These are phyloP conservation scores for Notocelia uddmanniana DNA, from an alignment of 2,888 invertebrate species.

Conservation along the genomic window DNA sequence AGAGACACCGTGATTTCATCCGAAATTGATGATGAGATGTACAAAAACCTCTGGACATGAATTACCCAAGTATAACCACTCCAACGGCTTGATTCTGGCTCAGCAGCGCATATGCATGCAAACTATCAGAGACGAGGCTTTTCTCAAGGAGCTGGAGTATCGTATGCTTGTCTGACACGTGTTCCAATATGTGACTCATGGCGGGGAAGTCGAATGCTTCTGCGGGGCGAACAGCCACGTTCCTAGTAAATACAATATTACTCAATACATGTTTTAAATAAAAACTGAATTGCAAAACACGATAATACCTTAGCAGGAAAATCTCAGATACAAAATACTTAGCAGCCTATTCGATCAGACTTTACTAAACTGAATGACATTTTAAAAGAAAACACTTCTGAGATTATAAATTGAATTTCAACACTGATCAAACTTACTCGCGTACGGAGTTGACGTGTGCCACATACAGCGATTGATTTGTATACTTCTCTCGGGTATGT, in stretches of 20 bases:
- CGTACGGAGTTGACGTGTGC: constrained; percentile 77
- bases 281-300: neutral
- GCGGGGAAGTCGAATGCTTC: constrained; percentile 63
- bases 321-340: neutral
- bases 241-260: constrained; percentile 52
- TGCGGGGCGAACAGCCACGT: constrained; percentile 65
- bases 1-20: neutral
- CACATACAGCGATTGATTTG: constrained; percentile 71
- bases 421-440: constrained; percentile 63
- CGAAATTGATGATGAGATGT: neutral
- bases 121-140: constrained; percentile 56
- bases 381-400: neutral
- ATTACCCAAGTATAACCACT: constrained; percentile 78
- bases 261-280: neutral
- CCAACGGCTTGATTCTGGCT: constrained; percentile 80
- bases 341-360: no score
- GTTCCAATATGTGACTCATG: constrained; percentile 63
- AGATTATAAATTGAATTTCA: neutral
- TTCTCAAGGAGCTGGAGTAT: constrained; percentile 64
- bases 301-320: neutral
- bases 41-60: no score
- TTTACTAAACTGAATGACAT: neutral
- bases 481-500: constrained; percentile 61
- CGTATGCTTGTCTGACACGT: constrained; percentile 59
- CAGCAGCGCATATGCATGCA: constrained; percentile 65